phyloP scores from a whole-genome alignment of 2,113 vertebrate genomes.

The Gymnorhina tibicen region DNA sequence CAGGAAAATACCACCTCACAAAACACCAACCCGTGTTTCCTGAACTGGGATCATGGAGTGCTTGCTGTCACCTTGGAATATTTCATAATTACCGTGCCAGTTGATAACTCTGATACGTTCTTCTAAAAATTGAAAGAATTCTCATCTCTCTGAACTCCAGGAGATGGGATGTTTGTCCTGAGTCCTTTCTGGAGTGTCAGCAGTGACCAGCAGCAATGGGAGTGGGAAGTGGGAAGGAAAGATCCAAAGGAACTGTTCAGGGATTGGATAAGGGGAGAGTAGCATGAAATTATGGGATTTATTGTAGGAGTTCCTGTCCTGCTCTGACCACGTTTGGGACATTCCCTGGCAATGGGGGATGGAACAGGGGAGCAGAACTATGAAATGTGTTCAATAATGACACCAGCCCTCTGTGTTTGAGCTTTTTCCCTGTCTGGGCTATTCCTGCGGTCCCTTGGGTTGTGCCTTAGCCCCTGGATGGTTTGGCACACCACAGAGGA shows the following conservation, averaged over 20 bases:
- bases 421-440: not conserved
- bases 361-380: not conserved
- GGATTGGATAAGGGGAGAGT: not conserved
- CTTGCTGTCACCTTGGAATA: not conserved
- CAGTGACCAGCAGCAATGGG: not conserved
- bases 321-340: not conserved
- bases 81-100: not conserved
- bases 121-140: not conserved
- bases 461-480: not conserved
- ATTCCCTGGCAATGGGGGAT: fast-evolving
- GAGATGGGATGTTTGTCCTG: not conserved
- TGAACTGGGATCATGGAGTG: not conserved
- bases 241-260: too few relatives aligned
- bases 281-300: not conserved
- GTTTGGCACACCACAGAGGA: not conserved
- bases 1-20: not conserved
- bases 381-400: fast-evolving
- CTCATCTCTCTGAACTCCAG: not conserved
- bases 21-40: not conserved
- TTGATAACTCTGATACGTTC: not conserved
- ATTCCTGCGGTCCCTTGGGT: fast-evolving
- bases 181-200: not conserved
- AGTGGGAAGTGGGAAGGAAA: not conserved
- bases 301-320: not conserved
- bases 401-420: not conserved